These are phyloP conservation scores for Aphidius ervi DNA, from an alignment of 1,140 invertebrate genomes.

Conservation along the genomic window DNA sequence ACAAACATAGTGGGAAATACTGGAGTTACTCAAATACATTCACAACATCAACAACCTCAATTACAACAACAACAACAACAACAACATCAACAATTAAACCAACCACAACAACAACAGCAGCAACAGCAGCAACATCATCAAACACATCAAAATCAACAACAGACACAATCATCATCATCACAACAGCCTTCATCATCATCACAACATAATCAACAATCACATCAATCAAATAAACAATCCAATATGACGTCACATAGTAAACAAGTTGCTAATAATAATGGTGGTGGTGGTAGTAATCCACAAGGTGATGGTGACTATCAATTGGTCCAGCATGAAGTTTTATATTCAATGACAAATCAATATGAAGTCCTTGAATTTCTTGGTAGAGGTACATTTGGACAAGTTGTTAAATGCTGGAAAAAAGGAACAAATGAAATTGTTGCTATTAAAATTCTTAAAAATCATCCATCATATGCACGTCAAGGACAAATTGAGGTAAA, in stretches of 20 bases:
- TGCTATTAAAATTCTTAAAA: constrained; percentile 99
- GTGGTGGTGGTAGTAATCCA: constrained; percentile 61
- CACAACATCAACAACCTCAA: constrained; percentile 35
- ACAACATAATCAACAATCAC: constrained; percentile 20
- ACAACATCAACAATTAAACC: constrained; percentile 32
- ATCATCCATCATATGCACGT: constrained; percentile 98
- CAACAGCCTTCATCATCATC: constrained; percentile 17
- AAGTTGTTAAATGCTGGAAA: constrained; percentile 99
- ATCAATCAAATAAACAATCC: constrained; percentile 35
- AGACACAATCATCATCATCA: constrained; percentile 36
- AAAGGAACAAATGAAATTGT: constrained; percentile 99
- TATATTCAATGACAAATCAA: constrained; percentile 88
- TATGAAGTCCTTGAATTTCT: constrained; percentile 99
- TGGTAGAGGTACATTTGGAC: constrained; percentile 97
- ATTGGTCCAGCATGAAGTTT: constrained; percentile 95
- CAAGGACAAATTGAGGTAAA: constrained; percentile 98
- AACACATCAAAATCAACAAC: constrained; percentile 40
- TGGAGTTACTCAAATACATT: constrained; percentile 41
- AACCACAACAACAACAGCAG: constrained; percentile 31
- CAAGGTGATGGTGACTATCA: constrained; percentile 95
- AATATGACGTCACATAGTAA: constrained; percentile 77
- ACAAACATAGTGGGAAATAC: constrained; percentile 43
- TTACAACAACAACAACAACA: constrained; percentile 40
- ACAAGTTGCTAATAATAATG: constrained; percentile 50
- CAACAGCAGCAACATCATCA: constrained; percentile 34